Conservation (phyloP, 1,140 invertebrate species). For the Eulimnadia texana region DNA sequence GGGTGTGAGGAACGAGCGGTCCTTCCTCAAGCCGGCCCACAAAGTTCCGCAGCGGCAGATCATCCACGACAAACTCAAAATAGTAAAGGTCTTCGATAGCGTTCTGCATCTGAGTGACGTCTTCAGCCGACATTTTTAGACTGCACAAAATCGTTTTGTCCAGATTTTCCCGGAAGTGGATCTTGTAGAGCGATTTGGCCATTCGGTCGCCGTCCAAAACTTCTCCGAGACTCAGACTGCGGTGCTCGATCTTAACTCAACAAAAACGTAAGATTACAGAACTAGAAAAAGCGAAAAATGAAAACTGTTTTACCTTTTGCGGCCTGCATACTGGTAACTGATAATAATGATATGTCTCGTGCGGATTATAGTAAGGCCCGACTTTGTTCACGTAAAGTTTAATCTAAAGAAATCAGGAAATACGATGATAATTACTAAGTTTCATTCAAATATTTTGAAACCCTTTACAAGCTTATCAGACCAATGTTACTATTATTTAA, state of each 20-base stretch:
- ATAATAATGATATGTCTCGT: constrained; percentile 42
- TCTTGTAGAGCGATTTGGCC: constrained; percentile 36
- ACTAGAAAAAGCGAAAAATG: neutral
- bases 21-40: constrained; percentile 38
- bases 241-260: constrained; percentile 35
- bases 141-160: constrained; percentile 32
- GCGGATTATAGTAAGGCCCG: constrained; percentile 41
- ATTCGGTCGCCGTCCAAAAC: constrained; percentile 40
- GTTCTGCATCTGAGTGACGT: constrained; percentile 30
- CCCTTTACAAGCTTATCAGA: no score
- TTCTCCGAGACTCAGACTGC: constrained; percentile 36
- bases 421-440: no score
- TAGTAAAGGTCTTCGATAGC: constrained; percentile 41
- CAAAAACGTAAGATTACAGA: neutral
- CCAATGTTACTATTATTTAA: no score
- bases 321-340: constrained; percentile 37
- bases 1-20: constrained; percentile 36
- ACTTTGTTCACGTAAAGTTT: constrained; percentile 39
- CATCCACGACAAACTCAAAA: constrained; percentile 40
- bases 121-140: constrained; percentile 26
- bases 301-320: constrained; percentile 29
- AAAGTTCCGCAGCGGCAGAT: constrained; percentile 36
- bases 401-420: constrained; percentile 28
- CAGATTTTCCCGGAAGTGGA: constrained; percentile 30
- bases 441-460: no score